A percentile compares a stretch with the other conserved stretches of the same genome.
Evolutionary conservation across 2,797 vertebrate genomes (phyloP).

Genomic region (Acestrorhynchus altus): DNA sequence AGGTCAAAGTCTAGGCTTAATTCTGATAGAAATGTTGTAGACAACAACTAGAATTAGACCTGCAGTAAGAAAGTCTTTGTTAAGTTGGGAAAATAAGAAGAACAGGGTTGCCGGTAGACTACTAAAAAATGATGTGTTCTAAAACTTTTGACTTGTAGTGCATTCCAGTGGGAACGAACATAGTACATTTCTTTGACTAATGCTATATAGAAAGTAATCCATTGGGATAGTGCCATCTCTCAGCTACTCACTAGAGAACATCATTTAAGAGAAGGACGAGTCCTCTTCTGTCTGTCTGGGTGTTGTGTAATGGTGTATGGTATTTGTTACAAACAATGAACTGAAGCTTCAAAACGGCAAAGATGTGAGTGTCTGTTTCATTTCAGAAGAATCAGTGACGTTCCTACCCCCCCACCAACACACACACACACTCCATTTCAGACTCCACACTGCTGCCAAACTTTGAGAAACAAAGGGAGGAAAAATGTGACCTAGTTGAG

Average conservation of each 20-base stretch:
- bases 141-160: too few species aligned
- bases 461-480: conserved; percentile 50
- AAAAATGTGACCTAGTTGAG: conserved; percentile 61
- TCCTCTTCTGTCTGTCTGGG: conserved; percentile 1
- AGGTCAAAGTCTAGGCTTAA: too few species aligned
- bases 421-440: conserved; percentile 38
- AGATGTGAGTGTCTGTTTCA: conserved; percentile 16
- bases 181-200: neutral
- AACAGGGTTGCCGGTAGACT: too few species aligned
- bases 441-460: conserved; percentile 42
- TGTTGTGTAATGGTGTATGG: neutral
- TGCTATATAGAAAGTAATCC: neutral
- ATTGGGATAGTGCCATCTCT: neutral
- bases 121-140: too few species aligned
- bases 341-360: neutral
- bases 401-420: neutral
- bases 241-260: neutral
- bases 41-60: too few species aligned
- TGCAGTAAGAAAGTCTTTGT: too few species aligned
- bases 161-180: neutral
- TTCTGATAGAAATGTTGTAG: too few species aligned
- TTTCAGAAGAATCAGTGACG: conserved; percentile 9
- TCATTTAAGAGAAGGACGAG: neutral
- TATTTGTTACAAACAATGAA: neutral
- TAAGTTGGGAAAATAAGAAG: too few species aligned